Evolutionary conservation across 2,797 vertebrate species (phyloP), one percentile per base, ranked within the genome.

Genomic region (Helicolenus hilgendorfi): DNA sequence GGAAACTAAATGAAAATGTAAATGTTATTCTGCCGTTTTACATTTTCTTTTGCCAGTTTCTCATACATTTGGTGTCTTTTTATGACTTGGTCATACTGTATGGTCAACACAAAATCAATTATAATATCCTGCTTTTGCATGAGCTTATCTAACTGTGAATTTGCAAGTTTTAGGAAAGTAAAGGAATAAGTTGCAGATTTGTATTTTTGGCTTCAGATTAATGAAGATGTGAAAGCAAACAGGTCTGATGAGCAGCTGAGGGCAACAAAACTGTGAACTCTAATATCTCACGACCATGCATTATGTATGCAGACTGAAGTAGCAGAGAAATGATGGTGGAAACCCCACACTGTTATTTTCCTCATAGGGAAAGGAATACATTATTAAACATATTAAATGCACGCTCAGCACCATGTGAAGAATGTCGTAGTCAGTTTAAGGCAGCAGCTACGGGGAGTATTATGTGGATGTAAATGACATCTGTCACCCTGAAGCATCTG

Each of bases 391-490:
- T 24, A 59, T 5, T 62, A 29, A 70, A 70, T 53, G 27, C 4
- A 55, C 1, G 18, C 4, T 20, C 6, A 29, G 20, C 35, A 20
- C 55, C 60, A 11, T 15, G 22, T 73, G 49, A 63, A 72, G 8
- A 74, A 84, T 69, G 41, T 11, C 1, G 1, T 6, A 49, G 20
- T 70, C 24, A 29, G n/a, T 67, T 71, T 65, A 27, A 65, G 15
- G 70, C 11, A 36, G 77, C 26, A 68, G 67, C 22, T n/a, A 3
- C 10, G 36, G n/a, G 55, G 9, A 41, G 5, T 64, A 18, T 24
- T 62, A 4, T 78, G 35, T 81, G 18, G 35, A 26, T 73, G 13
- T 14, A 82, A 84, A 85, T 77, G 20, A 62, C 62, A 84, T 67
- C 24, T 63, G 26, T 84, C 14, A 8, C 18, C 10, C 26, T 74